Evolutionary conservation across 2,797 vertebrate genomes (phyloP).

Genomic region (Macropodus opercularis): DNA sequence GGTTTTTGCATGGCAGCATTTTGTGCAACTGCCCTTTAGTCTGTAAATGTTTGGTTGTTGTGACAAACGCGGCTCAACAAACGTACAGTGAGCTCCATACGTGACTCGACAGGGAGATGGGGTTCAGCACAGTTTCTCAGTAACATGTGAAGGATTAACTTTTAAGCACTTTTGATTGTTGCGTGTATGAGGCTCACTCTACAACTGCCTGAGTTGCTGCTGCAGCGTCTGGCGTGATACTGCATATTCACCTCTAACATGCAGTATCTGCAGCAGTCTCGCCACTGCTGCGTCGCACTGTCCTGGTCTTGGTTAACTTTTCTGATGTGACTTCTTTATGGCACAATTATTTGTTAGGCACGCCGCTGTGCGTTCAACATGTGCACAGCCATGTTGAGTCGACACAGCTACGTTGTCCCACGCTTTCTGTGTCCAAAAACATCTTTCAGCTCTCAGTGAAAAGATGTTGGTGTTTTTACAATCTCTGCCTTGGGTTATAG

Average conservation of each 20-base stretch:
- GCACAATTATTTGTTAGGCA: conserved; percentile 57
- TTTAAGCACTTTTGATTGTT: too few relatives aligned
- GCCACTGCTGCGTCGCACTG: conserved; percentile 47
- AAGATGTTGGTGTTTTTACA: conserved; percentile 86
- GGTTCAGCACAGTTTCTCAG: background rate
- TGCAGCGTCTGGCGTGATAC: conserved; percentile 27
- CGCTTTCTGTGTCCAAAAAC: conserved; percentile 70
- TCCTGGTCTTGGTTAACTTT: conserved; percentile 31
- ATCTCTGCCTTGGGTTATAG: conserved; percentile 84
- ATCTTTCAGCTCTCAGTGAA: conserved; percentile 76
- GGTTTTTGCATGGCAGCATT: conserved; percentile 43
- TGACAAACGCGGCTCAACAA: conserved; percentile 48
- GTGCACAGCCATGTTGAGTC: conserved; percentile 40
- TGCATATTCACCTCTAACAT: conserved; percentile 18
- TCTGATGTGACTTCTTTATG: conserved; percentile 34
- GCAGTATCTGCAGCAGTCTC: conserved; percentile 53
- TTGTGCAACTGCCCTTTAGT: conserved; percentile 41
- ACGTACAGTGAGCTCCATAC: conserved; percentile 70
- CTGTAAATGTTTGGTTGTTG: conserved; percentile 35
- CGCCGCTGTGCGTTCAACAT: conserved; percentile 65
- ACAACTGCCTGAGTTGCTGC: conserved; percentile 21
- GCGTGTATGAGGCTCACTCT: conserved; percentile 72
- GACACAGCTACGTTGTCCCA: conserved; percentile 49
- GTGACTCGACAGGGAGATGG: background rate
- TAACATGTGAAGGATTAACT: background rate